A percentile compares a stretch with the other conserved stretches of the same genome.
Conservation (phyloP, 2,113 vertebrate genomes). For the Speoplatyrhinus poulsoni region DNA sequence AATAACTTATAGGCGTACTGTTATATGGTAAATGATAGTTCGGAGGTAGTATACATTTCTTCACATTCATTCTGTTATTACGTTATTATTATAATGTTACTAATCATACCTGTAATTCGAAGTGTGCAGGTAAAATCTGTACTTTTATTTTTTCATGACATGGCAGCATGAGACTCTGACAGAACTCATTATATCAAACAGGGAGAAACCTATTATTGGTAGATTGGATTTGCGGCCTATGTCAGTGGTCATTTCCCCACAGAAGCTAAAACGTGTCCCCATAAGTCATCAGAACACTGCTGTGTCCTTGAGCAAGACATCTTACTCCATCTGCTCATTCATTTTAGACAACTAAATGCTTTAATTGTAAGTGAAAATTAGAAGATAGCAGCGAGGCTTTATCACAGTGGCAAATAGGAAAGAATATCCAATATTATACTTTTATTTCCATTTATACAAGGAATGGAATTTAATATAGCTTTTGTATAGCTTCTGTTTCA, state of each 20-base stretch:
- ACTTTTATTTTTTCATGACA: neutral
- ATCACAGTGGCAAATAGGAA: neutral
- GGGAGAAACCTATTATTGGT: conserved; percentile 20
- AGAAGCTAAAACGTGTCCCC: too few species aligned
- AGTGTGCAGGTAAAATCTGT: neutral
- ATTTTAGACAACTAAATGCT: conserved; percentile 26
- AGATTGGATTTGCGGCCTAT: neutral
- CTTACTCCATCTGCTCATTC: conserved; percentile 18
- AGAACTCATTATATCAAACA: conserved; percentile 8
- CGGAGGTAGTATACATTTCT: too few species aligned
- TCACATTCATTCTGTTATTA: too few species aligned
- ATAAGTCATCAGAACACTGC: too few species aligned
- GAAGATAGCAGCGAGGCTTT: conserved; percentile 14
- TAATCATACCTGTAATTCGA: too few species aligned
- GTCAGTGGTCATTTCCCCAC: too few species aligned
- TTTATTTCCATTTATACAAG: conserved; percentile 23
- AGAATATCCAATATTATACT: conserved; percentile 15
- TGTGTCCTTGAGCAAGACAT: conserved; percentile 32
- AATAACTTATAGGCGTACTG: too few species aligned
- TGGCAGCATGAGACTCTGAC: neutral
- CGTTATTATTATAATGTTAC: too few species aligned
- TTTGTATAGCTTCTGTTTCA: conserved; percentile 19
- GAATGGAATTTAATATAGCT: conserved; percentile 27
- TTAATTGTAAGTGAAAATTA: conserved; percentile 34
- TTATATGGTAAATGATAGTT: too few species aligned